Evolutionary conservation across 2,888 invertebrate genomes (phyloP).

Genomic region (Poecilobothrus nobilitatus): DNA sequence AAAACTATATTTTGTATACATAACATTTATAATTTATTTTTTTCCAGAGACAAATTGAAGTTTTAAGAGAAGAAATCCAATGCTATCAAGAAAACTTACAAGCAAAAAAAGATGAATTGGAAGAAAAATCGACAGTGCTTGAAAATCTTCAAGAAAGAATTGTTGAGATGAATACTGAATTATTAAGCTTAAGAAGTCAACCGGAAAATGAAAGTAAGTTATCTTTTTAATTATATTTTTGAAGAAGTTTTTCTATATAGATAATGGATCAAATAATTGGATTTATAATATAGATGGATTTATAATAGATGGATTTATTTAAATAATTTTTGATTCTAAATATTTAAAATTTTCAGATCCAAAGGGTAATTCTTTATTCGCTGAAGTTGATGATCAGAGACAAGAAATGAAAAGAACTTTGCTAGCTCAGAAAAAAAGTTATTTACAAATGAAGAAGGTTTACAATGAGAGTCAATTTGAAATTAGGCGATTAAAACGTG

Average conservation of each 20-base stretch:
- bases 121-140: conserved; percentile 36
- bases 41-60: conserved; percentile 35
- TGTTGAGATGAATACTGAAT: conserved; percentile 37
- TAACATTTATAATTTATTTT: too few species aligned
- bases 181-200: conserved; percentile 31
- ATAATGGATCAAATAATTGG: too few species aligned
- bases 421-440: conserved; percentile 52
- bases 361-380: conserved; percentile 57
- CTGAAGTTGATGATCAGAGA: conserved; percentile 57
- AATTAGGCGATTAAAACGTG: conserved; percentile 39
- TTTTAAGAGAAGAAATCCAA: conserved; percentile 36
- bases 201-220: conserved; percentile 34
- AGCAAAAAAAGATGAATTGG: conserved; percentile 37
- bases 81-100: conserved; percentile 39
- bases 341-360: conserved; percentile 42
- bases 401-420: conserved; percentile 54
- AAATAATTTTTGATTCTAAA: not conserved
- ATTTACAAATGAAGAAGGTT: conserved; percentile 44
- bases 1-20: not conserved
- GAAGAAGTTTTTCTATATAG: too few species aligned
- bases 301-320: too few species aligned
- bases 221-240: too few species aligned
- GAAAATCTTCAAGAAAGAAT: conserved; percentile 41
- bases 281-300: too few species aligned
- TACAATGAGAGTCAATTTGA: conserved; percentile 38